Evolutionary conservation across 2,797 vertebrate genomes (phyloP), one percentile per base, ranked within the genome.

Genomic region (Tolypeutes matacus): DNA sequence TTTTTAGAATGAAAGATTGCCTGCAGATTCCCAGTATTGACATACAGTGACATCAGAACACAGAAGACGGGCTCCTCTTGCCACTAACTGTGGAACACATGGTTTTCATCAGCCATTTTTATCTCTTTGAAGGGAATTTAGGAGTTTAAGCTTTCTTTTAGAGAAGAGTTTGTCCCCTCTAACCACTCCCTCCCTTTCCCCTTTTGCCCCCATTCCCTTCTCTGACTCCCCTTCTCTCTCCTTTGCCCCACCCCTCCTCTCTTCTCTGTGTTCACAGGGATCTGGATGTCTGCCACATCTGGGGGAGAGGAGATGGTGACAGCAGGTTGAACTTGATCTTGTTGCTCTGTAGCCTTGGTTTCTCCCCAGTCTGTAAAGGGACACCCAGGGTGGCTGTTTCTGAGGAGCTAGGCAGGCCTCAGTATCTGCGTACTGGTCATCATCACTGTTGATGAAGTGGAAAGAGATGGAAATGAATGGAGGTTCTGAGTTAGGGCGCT

Each of bases 111-210:
- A 75, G 78, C 8, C 51, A 49, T 82, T 62, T 92, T 91, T 76
- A 62, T 92, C 49, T 91, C 89, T 64, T 84, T 10, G 39, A 91
- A 92, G 58, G 86, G 91, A 86, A 85, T 14, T 64, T 11, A 36
- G n/a, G 49, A 84, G 21, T 34, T 25, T 72, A 49, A 64, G 34
- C 27, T 56, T 94, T 86, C 31, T 31, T 56, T 87, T 49, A 73
- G 31, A 65, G 87, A 87, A 67, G n/a, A 73, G 76, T 49, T 15
- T 27, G 39, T 11, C 29, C 17, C 17, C 34, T 65, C 75, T 70
- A 31, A 42, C 29, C 86, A 29, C 64, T 64, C 46, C 23, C 53
- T 69, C 73, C 62, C 29, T 58, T 29, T 12, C 20, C 15, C 20
- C 56, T 21, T 56, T 56, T 56, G 56, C 56, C 56, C 49, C 42